Percentiles rank a stretch among this genome's conserved stretches.
Evolutionary conservation across 2,113 vertebrate species (phyloP).

Genomic region (Mobula birostris): DNA sequence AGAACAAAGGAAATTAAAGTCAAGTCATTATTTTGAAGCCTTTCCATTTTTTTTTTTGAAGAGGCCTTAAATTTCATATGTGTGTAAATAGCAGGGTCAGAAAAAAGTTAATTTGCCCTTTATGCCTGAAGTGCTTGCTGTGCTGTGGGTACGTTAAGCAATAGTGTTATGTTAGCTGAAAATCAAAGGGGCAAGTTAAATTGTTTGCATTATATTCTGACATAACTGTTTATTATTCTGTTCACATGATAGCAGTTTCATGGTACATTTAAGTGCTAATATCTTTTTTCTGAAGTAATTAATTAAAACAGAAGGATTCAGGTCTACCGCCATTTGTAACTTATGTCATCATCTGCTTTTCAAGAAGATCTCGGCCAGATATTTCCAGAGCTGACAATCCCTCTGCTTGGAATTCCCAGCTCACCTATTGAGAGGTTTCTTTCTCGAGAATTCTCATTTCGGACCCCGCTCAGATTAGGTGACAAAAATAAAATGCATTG

Average conservation of each 20-base stretch:
- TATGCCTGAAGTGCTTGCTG: background rate
- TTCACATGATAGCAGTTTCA: background rate
- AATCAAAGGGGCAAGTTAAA: background rate
- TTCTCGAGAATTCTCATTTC: background rate
- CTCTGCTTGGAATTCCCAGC: background rate
- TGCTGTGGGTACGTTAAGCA: background rate
- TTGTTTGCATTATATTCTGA: background rate
- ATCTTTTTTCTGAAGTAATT: background rate
- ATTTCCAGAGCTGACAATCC: background rate
- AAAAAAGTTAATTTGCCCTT: background rate
- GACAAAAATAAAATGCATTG: background rate
- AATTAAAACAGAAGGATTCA: background rate
- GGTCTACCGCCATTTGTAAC: background rate
- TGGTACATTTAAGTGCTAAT: background rate
- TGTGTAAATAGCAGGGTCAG: background rate
- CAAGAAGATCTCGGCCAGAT: background rate
- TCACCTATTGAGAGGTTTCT: too few relatives aligned
- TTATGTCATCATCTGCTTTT: background rate
- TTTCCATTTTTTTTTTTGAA: background rate
- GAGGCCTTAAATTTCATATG: background rate
- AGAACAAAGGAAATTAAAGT: background rate
- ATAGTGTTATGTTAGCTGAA: background rate
- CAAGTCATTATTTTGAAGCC: background rate
- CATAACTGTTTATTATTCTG: background rate
- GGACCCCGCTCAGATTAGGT: background rate